A percentile compares a stretch with the other conserved stretches of the same genome.
Evolutionary conservation across 2,797 vertebrate species (phyloP).

Genomic region (Tachyglossus aculeatus): DNA sequence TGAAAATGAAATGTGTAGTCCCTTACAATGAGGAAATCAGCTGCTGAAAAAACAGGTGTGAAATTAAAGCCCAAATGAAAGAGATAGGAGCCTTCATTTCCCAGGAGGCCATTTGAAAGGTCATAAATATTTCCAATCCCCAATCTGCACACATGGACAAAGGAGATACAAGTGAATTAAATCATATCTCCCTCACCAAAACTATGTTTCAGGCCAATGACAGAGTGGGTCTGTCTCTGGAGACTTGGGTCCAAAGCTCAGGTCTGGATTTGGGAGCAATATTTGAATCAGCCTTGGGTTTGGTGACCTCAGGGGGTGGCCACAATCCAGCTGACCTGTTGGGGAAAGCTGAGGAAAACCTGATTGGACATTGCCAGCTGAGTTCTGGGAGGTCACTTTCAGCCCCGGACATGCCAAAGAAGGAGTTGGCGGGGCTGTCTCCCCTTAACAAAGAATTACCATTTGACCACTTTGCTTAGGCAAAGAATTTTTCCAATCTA

Average conservation of each 20-base stretch:
- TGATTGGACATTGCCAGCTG: background rate
- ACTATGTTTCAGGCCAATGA: background rate
- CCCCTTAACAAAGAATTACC: conserved; percentile 37
- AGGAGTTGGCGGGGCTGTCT: background rate
- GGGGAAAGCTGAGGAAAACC: background rate
- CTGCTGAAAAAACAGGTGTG: conserved; percentile 17
- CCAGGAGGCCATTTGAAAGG: conserved; percentile 45
- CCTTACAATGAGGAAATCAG: background rate
- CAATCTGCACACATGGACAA: background rate
- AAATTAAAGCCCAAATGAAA: conserved; percentile 49
- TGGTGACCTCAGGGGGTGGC: too few species aligned
- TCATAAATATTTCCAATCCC: conserved; percentile 22
- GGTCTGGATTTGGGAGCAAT: too few species aligned
- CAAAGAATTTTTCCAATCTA: conserved; percentile 67
- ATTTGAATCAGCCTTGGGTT: too few species aligned
- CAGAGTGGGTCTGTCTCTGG: conserved; percentile 21
- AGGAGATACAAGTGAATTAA: fast-evolving
- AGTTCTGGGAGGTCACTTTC: background rate
- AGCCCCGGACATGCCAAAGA: background rate
- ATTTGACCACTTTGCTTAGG: conserved; percentile 63
- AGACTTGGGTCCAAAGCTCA: background rate
- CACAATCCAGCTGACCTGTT: background rate
- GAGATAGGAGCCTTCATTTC: conserved; percentile 26
- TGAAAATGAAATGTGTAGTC: conserved; percentile 42
- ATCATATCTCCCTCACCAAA: conserved; percentile 1